phyloP scores from a whole-genome alignment of 2,888 invertebrate genomes.

The Piscicola geometra region DNA sequence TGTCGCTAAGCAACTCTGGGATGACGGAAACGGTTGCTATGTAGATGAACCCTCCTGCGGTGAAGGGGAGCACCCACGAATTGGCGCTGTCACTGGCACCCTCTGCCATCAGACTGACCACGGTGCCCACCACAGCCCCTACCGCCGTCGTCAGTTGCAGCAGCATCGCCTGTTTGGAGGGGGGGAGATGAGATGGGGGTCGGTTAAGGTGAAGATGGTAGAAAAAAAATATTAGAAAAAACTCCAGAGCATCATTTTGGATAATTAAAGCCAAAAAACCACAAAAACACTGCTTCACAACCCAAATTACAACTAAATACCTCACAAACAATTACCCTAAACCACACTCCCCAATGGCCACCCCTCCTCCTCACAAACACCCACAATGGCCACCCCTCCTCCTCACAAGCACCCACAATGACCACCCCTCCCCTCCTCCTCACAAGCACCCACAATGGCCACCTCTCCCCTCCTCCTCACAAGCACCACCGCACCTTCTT shows the following conservation, averaged over 20 bases:
- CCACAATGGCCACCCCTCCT: neutral
- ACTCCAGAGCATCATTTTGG: too few relatives aligned
- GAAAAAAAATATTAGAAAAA: too few relatives aligned
- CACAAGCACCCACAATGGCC: neutral
- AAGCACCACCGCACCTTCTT: conserved; percentile 64
- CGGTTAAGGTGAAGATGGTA: too few relatives aligned
- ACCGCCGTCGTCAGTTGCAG: conserved; percentile 88
- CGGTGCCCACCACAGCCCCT: conserved; percentile 85
- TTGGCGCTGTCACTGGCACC: conserved; percentile 60
- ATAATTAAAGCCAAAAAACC: neutral
- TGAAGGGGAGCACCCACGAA: conserved; percentile 86
- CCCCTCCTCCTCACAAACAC: neutral
- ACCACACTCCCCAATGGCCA: neutral
- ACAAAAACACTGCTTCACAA: neutral
- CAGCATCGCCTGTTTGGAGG: conserved; percentile 71
- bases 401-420: neutral
- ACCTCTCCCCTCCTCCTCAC: conserved; percentile 37
- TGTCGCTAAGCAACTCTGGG: conserved; percentile 87
- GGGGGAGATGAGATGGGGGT: too few relatives aligned
- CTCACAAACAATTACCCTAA: neutral
- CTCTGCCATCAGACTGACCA: conserved; percentile 77
- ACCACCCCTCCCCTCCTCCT: neutral
- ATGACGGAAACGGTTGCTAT: conserved; percentile 98
- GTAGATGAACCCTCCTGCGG: conserved; percentile 97
- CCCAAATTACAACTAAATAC: neutral